Base-by-base conservation (phyloP, 2,888 invertebrate genomes). In the Danaus chrysippus region DNA sequence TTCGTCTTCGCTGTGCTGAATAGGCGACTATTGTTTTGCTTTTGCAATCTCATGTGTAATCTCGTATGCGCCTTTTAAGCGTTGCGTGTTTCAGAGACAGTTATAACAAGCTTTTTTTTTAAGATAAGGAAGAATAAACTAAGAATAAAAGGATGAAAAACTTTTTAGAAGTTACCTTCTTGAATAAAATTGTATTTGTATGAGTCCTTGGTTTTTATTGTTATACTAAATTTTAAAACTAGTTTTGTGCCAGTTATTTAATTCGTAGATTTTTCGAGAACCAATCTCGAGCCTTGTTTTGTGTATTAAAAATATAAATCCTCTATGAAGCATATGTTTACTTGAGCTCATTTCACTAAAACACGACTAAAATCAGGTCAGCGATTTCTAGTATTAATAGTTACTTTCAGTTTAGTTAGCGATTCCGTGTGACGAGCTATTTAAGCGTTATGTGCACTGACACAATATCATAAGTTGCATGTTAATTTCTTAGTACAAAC, bases 1-100 rank as follows among this genome's bases (percentile, higher is more conserved):
- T 81, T 73, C 80, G 83, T 84, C 78, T 83, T 74, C 81, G 76
- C 82, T 79, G 81, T 82, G 76, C 81, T 83, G 83, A 86, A 84
- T 85, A 83, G 79, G 79, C 78, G 77, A 78, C 82, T 75, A 87
- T 88, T 88, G 86, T 89, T 84, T 84, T 76, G 81, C 73, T 79
- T 79, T 83, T 76, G 84, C 85, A 87, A 86, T 85, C 83, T 82
- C 81, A 82, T 82, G 76, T 83, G 84, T 85, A 87, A 87, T 87
- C 81, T 82, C 73, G 80, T 82, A 78, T 76, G 73, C 73, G 65
- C 67, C 72, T 71, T 71, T 70, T 66, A 68, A 66, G 59, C 61
- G 42, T 64, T 44, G 46, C 58, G 56, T 59, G 58, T 53, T 68
- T 66, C 66, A 64, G 59, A 66, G 59, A 63, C 63, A 62, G 67